Base-by-base conservation (phyloP, 1,140 invertebrate genomes). In the Drosophila oshimai region DNA sequence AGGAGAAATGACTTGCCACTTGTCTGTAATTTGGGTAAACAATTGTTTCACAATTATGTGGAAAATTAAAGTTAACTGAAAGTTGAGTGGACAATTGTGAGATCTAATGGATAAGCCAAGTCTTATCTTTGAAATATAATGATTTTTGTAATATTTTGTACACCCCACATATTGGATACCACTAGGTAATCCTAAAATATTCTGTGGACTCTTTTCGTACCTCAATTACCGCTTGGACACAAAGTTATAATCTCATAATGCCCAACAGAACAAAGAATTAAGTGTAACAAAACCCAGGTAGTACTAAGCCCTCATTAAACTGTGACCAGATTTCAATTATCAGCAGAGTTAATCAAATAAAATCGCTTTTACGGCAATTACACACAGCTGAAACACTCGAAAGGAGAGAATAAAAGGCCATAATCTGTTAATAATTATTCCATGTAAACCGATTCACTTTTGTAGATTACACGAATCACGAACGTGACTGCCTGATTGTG, bases 401-500 rank as follows among this genome's bases (percentile, higher is more conserved):
- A 5, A n/a, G n/a, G n/a, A n/a, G 55, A 22, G 9, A 28, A 54
- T 28, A 31, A 58, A 36, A n/a, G 22, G 13, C 17, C 39, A 61
- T 65, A 65, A 65, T 65, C 62, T 41, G 42, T 50, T 50, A 41
- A 65, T 65, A 65, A 65, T 65, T 65, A 65, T 65, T 50, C 62
- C 60, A 65, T 65, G 62, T 65, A 50, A 65, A 39, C 58, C 60
- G 44, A 65, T 65, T 64, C 41, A 47, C 31, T 64, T 46, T 26
- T 26, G 39, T 33, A 36, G 58, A 65, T 50, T 65, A 65, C 62
- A 37, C 55, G 55, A 61, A 62, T 29, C 39, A 62, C 55, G 60
- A 50, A 65, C 62, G 62, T 65, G 44, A 62, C 58, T 60, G 20
- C 24, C 18, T 12, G 28, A 58, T 41, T 24, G 13, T 61, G 20